Conservation (phyloP, 1,140 invertebrate species). For the Lasioglossum albipes region DNA sequence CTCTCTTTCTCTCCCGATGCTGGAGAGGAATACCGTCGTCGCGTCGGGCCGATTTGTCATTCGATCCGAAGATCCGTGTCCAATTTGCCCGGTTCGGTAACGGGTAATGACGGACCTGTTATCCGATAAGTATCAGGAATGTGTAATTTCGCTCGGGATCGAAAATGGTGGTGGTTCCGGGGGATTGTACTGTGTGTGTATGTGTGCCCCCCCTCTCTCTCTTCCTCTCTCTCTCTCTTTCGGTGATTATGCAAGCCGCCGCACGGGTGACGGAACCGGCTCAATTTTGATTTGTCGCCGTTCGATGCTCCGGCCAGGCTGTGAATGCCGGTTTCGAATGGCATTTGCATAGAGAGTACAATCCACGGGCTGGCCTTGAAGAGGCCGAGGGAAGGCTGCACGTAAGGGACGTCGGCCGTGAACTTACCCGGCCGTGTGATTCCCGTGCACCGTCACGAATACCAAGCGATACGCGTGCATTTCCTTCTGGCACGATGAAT, state of each 20-base stretch:
- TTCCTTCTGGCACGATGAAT: slow-evolving; percentile 56
- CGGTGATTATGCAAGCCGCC: slow-evolving; percentile 49
- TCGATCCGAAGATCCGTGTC: slow-evolving; percentile 5
- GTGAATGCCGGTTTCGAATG: slow-evolving; percentile 27
- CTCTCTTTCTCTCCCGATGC: no score
- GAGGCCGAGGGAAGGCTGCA: slow-evolving; percentile 60
- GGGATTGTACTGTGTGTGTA: background rate
- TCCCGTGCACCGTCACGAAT: slow-evolving; percentile 37
- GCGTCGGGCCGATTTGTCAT: background rate
- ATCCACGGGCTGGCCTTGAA: slow-evolving; percentile 69
- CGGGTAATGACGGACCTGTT: background rate
- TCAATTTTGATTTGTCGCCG: slow-evolving; percentile 38
- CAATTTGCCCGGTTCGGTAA: slow-evolving; percentile 27
- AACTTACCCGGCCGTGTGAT: slow-evolving; percentile 69
- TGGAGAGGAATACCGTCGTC: background rate
- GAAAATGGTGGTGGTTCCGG: background rate
- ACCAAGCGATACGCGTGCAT: slow-evolving; percentile 47
- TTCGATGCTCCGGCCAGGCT: background rate
- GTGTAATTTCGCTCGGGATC: background rate
- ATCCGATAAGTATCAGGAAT: slow-evolving; percentile 35
- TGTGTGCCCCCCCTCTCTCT: no score
- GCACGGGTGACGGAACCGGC: slow-evolving; percentile 41
- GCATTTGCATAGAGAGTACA: slow-evolving; percentile 62
- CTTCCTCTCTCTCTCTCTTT: background rate
- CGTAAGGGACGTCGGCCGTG: slow-evolving; percentile 69